phyloP scores from a whole-genome alignment of 1,140 invertebrate species.

The Drosophila ironensis region DNA sequence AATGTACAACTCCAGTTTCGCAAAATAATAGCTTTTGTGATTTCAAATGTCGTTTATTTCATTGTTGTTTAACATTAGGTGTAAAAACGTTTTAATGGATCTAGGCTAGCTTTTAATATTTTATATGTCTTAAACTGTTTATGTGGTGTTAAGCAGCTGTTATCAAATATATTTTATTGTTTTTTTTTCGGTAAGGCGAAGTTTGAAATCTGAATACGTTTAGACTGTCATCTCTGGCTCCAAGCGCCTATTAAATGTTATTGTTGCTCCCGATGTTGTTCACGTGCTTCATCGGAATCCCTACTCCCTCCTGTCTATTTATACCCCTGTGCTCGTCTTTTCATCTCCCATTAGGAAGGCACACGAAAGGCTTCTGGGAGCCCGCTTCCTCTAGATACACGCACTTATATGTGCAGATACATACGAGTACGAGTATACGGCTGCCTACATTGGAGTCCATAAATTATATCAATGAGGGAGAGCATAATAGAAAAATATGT shows the following conservation, averaged over 20 bases:
- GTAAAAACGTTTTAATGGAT: no score
- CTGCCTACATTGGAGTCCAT: conserved; percentile 35
- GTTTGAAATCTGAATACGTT: conserved; percentile 26
- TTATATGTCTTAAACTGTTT: background rate
- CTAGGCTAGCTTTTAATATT: no score
- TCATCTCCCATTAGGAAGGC: conserved; percentile 38
- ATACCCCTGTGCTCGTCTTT: conserved; percentile 7
- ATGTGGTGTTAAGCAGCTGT: background rate
- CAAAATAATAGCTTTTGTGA: no score
- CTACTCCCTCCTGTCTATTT: background rate
- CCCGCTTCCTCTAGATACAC: background rate
- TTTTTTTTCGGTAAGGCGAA: background rate
- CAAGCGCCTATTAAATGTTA: conserved; percentile 29
- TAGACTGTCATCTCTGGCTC: conserved; percentile 22
- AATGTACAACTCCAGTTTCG: no score
- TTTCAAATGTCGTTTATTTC: no score
- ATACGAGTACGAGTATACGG: conserved; percentile 1
- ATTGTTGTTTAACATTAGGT: no score
- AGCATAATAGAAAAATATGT: conserved; percentile 62
- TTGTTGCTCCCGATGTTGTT: conserved; percentile 33
- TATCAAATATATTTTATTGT: background rate
- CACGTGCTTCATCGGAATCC: conserved; percentile 18
- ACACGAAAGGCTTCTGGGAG: conserved; percentile 49
- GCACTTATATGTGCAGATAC: background rate
- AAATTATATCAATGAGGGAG: conserved; percentile 38